A percentile compares a stretch with the other conserved stretches of the same genome.
Evolutionary conservation across 1,140 invertebrate genomes (phyloP).

Genomic region (Plutomurus gul): DNA sequence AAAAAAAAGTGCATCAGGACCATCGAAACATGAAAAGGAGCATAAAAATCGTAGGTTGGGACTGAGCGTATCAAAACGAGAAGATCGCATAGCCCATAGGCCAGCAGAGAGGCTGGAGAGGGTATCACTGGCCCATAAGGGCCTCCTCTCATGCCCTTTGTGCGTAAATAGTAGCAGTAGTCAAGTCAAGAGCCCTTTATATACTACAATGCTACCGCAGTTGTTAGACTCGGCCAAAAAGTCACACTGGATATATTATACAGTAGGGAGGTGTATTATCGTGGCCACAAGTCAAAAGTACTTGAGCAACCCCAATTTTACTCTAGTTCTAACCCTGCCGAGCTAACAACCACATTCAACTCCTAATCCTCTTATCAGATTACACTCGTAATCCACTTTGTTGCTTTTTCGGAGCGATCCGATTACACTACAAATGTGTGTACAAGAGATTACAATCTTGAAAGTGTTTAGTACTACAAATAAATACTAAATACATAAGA

Average conservation of each 20-base stretch:
- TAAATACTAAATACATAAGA: no score
- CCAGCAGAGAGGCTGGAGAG: conserved; percentile 36
- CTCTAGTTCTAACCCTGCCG: conserved; percentile 1
- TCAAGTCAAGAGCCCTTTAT: conserved; percentile 9
- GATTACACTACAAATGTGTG: no score
- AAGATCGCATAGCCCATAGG: conserved; percentile 34
- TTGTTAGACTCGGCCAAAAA: background rate
- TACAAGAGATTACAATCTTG: no score
- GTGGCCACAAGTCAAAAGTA: conserved; percentile 10
- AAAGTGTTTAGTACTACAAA: no score
- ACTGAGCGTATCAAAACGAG: conserved; percentile 29
- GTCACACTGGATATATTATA: background rate
- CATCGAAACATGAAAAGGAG: background rate
- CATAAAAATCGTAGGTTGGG: conserved; percentile 15
- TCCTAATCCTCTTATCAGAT: conserved; percentile 53
- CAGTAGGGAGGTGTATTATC: background rate
- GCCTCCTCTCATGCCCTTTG: conserved; percentile 51
- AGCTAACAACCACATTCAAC: conserved; percentile 11
- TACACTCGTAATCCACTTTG: conserved; percentile 33
- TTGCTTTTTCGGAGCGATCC: no score
- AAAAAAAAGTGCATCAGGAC: background rate
- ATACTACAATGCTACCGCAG: background rate
- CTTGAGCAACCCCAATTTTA: background rate
- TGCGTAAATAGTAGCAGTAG: conserved; percentile 39
- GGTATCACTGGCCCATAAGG: conserved; percentile 41